phyloP scores from a whole-genome alignment of 2,113 vertebrate species.

The Caracal caracal region DNA sequence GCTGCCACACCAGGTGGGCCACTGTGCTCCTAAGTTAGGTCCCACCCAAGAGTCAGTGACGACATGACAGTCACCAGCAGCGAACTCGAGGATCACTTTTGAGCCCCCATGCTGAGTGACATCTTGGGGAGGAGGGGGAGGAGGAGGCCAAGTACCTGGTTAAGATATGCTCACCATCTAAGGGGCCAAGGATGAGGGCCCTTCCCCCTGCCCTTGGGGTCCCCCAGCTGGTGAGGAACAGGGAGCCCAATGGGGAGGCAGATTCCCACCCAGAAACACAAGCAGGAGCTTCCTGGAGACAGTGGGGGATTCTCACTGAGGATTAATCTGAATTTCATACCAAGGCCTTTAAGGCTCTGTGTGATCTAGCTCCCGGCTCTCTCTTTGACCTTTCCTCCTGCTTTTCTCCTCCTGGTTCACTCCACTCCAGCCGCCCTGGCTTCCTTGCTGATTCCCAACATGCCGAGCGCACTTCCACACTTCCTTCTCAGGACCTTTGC shows the following conservation, averaged over 20 bases:
- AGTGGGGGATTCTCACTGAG: neutral
- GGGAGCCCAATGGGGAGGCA: neutral
- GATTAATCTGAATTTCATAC: neutral
- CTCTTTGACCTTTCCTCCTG: neutral
- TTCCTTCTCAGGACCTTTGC: neutral
- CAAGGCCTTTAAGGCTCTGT: too few species aligned
- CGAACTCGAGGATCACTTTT: neutral
- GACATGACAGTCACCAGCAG: neutral
- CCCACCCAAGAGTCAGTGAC: neutral
- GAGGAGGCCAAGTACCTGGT: neutral
- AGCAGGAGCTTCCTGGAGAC: neutral
- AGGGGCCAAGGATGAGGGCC: neutral
- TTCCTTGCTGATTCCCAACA: neutral
- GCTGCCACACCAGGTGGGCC: neutral
- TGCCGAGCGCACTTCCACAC: neutral
- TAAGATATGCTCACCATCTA: neutral
- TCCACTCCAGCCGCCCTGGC: neutral
- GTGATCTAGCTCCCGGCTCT: too few species aligned
- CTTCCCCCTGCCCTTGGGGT: neutral
- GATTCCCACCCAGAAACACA: neutral
- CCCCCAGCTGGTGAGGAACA: neutral
- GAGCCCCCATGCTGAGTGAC: neutral
- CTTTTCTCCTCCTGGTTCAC: neutral
- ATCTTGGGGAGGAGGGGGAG: neutral
- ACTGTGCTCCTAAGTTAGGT: neutral